Evolutionary conservation across 2,797 vertebrate species (phyloP).

Genomic region (Ambastaia sidthimunki): DNA sequence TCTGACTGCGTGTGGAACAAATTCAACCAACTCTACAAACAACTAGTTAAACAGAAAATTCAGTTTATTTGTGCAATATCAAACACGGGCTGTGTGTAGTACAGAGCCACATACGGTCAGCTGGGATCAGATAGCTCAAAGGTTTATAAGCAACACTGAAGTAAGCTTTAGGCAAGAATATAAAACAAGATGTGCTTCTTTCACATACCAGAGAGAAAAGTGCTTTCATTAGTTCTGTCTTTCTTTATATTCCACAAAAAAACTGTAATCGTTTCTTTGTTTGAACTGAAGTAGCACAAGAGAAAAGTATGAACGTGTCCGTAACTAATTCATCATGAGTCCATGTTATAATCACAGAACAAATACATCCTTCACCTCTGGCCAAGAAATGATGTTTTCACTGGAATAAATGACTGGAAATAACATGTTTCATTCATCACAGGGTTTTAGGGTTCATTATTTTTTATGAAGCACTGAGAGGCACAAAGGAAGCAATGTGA

Average conservation of each 20-base stretch:
- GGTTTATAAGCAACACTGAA: conserved; percentile 1
- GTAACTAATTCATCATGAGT: conserved; percentile 3
- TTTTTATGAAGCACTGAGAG: conserved; percentile 26
- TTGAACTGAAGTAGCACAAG: too few species aligned
- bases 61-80: conserved; percentile 41
- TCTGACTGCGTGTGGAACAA: conserved; percentile 46
- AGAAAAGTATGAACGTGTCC: conserved; percentile 14
- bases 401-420: conserved; percentile 44
- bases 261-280: too few species aligned
- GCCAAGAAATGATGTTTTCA: conserved; percentile 39
- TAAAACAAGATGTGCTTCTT: not conserved
- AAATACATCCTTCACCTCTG: conserved; percentile 26
- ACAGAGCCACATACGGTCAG: conserved; percentile 28
- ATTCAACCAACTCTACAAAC: conserved; percentile 32
- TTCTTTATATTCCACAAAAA: not conserved
- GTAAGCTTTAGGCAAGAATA: conserved; percentile 5
- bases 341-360: conserved; percentile 38
- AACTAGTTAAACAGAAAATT: conserved; percentile 33
- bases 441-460: not conserved
- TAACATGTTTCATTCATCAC: conserved; percentile 35
- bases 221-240: not conserved
- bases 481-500: conserved; percentile 6
- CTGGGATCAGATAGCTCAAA: conserved; percentile 27
- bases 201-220: not conserved
- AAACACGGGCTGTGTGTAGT: conserved; percentile 48